These are phyloP conservation scores for Poliocrania exsul DNA, from an alignment of 2,797 vertebrate genomes.

Conservation along the genomic window DNA sequence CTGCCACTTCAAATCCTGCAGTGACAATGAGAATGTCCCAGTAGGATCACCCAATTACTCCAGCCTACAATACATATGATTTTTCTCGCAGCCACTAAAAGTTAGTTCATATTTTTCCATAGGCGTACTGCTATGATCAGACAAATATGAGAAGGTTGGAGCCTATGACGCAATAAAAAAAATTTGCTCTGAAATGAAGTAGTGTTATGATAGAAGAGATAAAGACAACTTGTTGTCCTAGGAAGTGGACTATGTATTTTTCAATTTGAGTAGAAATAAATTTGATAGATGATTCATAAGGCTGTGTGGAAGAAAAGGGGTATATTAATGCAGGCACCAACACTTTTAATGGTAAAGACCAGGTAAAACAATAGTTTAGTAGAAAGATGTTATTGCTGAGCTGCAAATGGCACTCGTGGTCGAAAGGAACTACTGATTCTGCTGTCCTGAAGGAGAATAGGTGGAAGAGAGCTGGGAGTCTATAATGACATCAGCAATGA, in stretches of 20 bases:
- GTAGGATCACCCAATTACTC: slow-evolving; percentile 32
- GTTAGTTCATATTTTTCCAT: background rate
- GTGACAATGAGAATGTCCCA: slow-evolving; percentile 22
- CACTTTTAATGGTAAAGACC: background rate
- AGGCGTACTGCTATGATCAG: background rate
- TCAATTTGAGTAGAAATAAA: background rate
- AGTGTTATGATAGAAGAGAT: background rate
- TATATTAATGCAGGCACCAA: background rate
- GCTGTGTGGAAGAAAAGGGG: background rate
- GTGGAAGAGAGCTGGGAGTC: background rate
- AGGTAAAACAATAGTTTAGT: background rate
- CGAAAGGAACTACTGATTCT: background rate
- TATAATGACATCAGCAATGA: background rate
- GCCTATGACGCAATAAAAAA: background rate
- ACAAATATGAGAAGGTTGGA: background rate
- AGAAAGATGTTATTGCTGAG: background rate
- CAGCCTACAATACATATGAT: background rate
- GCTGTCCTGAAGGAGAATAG: background rate
- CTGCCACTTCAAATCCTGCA: slow-evolving; percentile 49
- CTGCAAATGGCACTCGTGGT: background rate
- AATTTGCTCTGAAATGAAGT: background rate
- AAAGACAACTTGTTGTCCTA: background rate
- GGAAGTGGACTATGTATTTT: background rate
- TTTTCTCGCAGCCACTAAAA: slow-evolving; percentile 7
- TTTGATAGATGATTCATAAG: background rate